Conservation (phyloP, 2,797 vertebrate species). For the Phataginus tricuspis region DNA sequence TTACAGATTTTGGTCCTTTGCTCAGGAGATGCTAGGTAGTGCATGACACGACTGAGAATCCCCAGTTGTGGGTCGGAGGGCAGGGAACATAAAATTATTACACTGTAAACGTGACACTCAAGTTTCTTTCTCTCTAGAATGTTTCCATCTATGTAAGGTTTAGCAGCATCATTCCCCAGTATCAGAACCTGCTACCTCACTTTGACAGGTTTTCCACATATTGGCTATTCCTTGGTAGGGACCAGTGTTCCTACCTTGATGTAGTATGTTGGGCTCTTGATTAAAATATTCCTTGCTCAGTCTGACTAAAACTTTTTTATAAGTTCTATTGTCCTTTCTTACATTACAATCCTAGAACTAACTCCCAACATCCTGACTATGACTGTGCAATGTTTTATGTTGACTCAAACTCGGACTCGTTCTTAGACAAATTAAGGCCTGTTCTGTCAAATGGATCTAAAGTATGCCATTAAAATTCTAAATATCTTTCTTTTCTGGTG, state of each 20-base stretch:
- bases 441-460: not conserved
- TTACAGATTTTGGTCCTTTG: not conserved
- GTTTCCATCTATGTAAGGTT: not conserved
- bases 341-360: not conserved
- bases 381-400: not conserved
- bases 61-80: not conserved
- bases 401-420: not conserved
- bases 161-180: not conserved
- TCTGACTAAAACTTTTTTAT: not conserved
- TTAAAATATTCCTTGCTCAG: not conserved
- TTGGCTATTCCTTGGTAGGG: not conserved
- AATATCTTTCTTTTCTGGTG: not conserved
- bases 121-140: not conserved
- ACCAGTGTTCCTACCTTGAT: not conserved
- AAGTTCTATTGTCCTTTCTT: not conserved
- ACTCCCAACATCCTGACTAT: not conserved
- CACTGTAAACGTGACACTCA: not conserved
- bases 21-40: not conserved
- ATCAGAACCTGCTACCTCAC: not conserved
- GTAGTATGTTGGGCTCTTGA: not conserved
- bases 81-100: not conserved
- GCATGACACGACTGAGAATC: not conserved
- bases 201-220: not conserved
- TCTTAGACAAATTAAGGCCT: not conserved
- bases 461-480: not conserved